phyloP scores from a whole-genome alignment of 2,113 vertebrate genomes.

The Thamnaconus septentrionalis region DNA sequence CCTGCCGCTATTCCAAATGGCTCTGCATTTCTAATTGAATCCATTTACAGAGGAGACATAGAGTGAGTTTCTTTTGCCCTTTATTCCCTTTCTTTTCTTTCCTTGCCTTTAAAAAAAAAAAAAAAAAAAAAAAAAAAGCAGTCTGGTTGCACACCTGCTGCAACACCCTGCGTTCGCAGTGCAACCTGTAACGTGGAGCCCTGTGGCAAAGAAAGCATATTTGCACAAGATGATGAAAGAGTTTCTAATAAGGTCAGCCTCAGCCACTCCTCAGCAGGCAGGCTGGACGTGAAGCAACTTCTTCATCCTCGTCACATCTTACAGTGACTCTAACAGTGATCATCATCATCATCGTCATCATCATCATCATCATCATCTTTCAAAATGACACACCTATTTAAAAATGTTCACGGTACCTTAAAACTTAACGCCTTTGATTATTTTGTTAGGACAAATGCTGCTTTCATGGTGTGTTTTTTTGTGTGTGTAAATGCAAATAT shows the following conservation, averaged over 20 bases:
- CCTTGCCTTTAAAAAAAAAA: neutral
- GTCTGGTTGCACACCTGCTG: slow-evolving; percentile 28
- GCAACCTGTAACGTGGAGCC: slow-evolving; percentile 30
- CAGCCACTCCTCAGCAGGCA: slow-evolving; percentile 31
- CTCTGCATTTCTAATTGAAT: slow-evolving; percentile 15
- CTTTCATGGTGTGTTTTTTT: neutral
- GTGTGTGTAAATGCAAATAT: slow-evolving; percentile 51
- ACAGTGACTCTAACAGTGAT: neutral
- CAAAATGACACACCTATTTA: too few species aligned
- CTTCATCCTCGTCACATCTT: slow-evolving; percentile 4
- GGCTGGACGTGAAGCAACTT: slow-evolving; percentile 11
- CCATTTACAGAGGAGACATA: slow-evolving; percentile 5
- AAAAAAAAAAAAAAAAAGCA: slow-evolving; percentile 2
- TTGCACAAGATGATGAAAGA: slow-evolving; percentile 43
- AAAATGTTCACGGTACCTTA: slow-evolving; percentile 18
- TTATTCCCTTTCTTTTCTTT: too few species aligned
- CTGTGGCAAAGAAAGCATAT: slow-evolving; percentile 24
- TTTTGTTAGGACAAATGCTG: slow-evolving; percentile 51
- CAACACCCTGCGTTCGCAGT: slow-evolving; percentile 14
- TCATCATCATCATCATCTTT: slow-evolving; percentile 3
- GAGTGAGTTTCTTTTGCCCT: slow-evolving; percentile 3
- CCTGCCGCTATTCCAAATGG: slow-evolving; percentile 13
- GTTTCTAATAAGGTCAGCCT: slow-evolving; percentile 39
- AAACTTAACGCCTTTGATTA: slow-evolving; percentile 32
- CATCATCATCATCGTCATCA: slow-evolving; percentile 17